Evolutionary conservation across 2,113 vertebrate genomes (phyloP).

Genomic region (Apaloderma vittatum): DNA sequence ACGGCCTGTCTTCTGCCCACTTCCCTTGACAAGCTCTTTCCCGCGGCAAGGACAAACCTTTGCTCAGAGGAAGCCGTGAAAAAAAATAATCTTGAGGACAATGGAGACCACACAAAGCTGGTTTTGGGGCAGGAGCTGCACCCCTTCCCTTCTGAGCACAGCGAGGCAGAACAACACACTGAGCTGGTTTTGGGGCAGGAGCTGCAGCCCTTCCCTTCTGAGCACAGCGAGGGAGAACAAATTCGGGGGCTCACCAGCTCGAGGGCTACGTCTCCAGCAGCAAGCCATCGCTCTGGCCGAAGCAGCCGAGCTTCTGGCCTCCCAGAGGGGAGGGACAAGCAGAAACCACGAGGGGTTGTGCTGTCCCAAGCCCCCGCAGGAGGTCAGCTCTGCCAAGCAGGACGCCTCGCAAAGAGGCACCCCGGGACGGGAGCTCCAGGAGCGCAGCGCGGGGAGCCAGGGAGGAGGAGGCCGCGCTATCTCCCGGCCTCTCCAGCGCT

Average conservation of each 20-base stretch:
- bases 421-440: neutral
- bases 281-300: neutral
- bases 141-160: neutral
- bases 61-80: neutral
- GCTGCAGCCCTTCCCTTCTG: neutral
- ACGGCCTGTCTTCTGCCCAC: neutral
- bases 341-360: accelerated
- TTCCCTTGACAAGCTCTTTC: neutral
- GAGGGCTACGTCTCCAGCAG: neutral
- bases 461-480: neutral
- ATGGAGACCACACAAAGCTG: accelerated
- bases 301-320: neutral
- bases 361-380: neutral
- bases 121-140: neutral
- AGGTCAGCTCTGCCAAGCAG: neutral
- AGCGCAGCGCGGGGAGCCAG: accelerated
- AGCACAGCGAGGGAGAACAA: neutral
- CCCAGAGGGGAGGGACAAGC: neutral
- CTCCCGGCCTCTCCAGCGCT: neutral
- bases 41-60: neutral
- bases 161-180: too few species aligned
- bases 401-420: neutral
- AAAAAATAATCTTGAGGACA: neutral
- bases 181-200: neutral
- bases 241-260: neutral